phyloP scores from a whole-genome alignment of 1,140 invertebrate species.

The Drosophila arizonae region DNA sequence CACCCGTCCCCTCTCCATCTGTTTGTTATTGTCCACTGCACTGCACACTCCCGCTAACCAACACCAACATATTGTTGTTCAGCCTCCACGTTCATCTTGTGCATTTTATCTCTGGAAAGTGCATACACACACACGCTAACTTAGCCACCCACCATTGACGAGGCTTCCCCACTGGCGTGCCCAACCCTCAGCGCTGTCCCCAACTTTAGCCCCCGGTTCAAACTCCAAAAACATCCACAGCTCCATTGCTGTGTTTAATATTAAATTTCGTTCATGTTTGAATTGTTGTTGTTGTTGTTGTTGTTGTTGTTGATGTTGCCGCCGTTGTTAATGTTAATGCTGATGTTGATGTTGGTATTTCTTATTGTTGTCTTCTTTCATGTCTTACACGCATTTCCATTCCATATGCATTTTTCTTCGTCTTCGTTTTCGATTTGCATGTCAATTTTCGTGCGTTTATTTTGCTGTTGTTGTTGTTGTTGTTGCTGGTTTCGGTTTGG shows the following conservation, averaged over 20 bases:
- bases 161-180: not conserved
- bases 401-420: conserved; percentile 17
- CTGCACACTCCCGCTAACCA: not conserved
- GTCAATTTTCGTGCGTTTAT: conserved; percentile 6
- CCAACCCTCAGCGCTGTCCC: conserved; percentile 11
- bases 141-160: not conserved
- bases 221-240: not conserved
- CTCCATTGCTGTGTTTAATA: conserved; percentile 22
- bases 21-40: conserved; percentile 15
- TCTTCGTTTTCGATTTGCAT: conserved; percentile 9
- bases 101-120: conserved; percentile 26
- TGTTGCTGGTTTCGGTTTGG: not conserved
- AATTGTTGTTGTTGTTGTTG: conserved; percentile 10
- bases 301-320: conserved; percentile 13
- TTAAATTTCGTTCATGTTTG: conserved; percentile 37
- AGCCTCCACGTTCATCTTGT: not conserved
- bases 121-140: conserved; percentile 4
- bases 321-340: conserved; percentile 6
- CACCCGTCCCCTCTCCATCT: not conserved
- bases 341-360: conserved; percentile 11
- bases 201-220: not conserved
- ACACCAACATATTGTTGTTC: too few species aligned
- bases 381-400: conserved; percentile 30
- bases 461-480: conserved; percentile 1
- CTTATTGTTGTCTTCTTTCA: conserved; percentile 24